A percentile compares a stretch with the other conserved stretches of the same genome.
Conservation (phyloP, 2,113 vertebrate species). For the Eonycteris spelaea region DNA sequence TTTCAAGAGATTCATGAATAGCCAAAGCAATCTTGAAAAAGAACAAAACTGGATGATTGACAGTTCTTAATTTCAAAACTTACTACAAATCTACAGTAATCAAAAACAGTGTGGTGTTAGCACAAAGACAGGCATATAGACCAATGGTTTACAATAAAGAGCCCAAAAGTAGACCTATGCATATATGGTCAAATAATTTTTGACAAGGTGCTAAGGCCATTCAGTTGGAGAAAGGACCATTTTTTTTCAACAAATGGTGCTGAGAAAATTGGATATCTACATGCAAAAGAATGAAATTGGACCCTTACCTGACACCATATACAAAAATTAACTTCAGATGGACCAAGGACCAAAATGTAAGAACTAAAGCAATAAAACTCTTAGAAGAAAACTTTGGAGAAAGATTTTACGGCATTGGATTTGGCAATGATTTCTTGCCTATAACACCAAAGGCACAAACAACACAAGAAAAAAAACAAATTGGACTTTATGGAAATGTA, state of each 20-base stretch:
- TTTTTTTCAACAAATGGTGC: neutral
- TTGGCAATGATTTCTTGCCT: neutral
- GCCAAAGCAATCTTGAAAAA: neutral
- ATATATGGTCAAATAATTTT: neutral
- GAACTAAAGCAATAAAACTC: neutral
- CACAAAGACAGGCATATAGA: neutral
- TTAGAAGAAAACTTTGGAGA: neutral
- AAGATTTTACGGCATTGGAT: neutral
- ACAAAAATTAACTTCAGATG: neutral
- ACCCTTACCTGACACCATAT: neutral
- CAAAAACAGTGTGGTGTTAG: neutral
- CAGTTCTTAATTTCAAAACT: neutral
- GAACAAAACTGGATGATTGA: neutral
- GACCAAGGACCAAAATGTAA: neutral
- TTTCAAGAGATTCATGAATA: neutral
- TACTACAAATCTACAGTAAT: neutral
- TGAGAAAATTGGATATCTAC: neutral
- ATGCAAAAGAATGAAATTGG: neutral
- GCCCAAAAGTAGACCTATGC: neutral
- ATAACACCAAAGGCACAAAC: neutral
- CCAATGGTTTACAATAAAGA: neutral
- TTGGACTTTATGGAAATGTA: neutral
- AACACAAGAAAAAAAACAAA: neutral
- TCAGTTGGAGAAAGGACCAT: neutral
- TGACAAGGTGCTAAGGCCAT: neutral